These are phyloP conservation scores for Ammospiza maritima DNA, from an alignment of 2,797 vertebrate genomes.

Conservation along the genomic window DNA sequence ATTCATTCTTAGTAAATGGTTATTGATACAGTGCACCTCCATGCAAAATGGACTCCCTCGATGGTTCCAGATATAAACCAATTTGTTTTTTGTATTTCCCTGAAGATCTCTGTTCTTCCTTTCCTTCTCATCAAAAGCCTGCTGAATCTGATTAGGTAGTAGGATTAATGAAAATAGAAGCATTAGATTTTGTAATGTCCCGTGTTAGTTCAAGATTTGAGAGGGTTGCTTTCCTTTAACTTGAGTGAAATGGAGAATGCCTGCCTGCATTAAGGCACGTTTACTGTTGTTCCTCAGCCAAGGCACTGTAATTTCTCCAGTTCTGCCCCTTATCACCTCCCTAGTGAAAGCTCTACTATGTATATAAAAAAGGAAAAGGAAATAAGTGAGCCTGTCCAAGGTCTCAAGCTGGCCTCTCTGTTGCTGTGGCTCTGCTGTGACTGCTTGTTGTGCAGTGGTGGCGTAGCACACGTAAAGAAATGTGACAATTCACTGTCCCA, in stretches of 20 bases:
- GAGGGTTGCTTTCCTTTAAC: background rate
- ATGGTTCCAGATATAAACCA: background rate
- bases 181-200: background rate
- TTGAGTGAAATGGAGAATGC: background rate
- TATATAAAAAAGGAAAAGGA: background rate
- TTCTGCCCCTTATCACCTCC: background rate
- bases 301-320: background rate
- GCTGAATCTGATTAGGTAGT: background rate
- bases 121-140: background rate
- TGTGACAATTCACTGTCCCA: background rate
- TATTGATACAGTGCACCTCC: background rate
- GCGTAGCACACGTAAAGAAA: background rate
- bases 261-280: background rate
- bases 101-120: background rate
- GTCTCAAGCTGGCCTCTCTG: background rate
- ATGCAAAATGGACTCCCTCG: background rate
- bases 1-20: background rate
- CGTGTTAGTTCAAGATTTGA: background rate
- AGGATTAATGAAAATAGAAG: constrained; percentile 9
- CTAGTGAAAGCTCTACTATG: background rate
- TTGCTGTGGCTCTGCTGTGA: background rate
- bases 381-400: background rate
- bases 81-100: background rate
- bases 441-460: background rate
- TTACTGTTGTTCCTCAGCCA: background rate